Base-by-base conservation (phyloP, 2,888 invertebrate genomes). In the Dryobota labecula region DNA sequence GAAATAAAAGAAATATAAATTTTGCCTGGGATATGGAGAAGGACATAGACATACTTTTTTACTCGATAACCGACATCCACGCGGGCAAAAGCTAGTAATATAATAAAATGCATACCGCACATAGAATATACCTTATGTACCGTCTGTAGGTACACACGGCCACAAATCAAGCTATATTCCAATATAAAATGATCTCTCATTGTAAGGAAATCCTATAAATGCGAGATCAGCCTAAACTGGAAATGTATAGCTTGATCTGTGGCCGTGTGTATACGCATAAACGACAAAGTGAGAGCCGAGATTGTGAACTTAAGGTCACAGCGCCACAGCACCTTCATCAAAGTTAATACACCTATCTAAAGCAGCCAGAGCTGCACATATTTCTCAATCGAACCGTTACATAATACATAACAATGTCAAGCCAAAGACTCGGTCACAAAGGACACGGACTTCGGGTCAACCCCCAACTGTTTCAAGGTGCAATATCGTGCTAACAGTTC, bases 391-490 rank as follows among this genome's bases (percentile, higher is more conserved):
- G 30, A 82, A 70, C 57, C 30, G 61, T 77, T 80, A 77, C 65
- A 60, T 60, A 61, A 63, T 76, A 76, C 47, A 64, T 54, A 33
- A 60, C 73, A 73, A 76, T 68, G 66, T 80, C 63, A 69, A 66
- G 20, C 36, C 69, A 70, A 67, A 67, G 70, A 57, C 70, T 82
- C 70, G 73, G 66, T 82, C 81, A 76, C 67, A 77, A 53, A 85
- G 79, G 81, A 81, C 74, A 80, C 65, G 24, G 61, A 66, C 68
- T 80, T 68, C 24, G 47, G 66, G 73, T 76, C 71, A 67, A 69
- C 75, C 71, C 82, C 75, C 69, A 75, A 77, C 61, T 70, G 82
- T 84, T 86, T 82, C 83, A 89, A 87, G 88, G 87, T 73, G 66
- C 64, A 54, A 73, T 79, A 73, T 76, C 73, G 70, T 82, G 80